These are phyloP conservation scores for Theonella swinhoei DNA, from an alignment of 37 sponge, comb jelly and placozoan species.

Conservation along the genomic window DNA sequence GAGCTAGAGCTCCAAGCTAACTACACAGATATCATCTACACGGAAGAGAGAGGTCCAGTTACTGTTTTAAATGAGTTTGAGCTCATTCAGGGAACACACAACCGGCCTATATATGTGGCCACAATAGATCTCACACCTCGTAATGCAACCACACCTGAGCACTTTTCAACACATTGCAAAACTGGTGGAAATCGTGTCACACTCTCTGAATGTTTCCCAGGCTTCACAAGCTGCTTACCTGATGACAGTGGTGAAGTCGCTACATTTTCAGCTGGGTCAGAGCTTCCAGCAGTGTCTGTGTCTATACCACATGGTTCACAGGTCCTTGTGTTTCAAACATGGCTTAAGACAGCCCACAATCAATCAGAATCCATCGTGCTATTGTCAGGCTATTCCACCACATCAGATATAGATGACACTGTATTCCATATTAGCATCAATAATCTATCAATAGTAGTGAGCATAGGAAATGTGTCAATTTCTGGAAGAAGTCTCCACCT, in stretches of 20 bases:
- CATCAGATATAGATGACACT: neutral
- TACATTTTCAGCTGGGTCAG: neutral
- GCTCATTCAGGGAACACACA: neutral
- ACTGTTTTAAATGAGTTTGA: conserved; percentile 17
- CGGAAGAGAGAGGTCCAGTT: conserved; percentile 39
- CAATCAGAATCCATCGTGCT: neutral
- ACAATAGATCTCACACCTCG: conserved; percentile 12
- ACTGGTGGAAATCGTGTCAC: conserved; percentile 7
- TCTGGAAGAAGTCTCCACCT: neutral
- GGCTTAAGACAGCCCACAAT: conserved; percentile 5
- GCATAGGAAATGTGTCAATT: neutral
- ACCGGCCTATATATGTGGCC: neutral
- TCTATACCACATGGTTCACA: neutral
- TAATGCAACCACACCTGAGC: neutral
- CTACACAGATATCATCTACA: conserved; percentile 12
- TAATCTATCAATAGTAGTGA: neutral
- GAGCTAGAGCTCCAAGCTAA: conserved; percentile 9
- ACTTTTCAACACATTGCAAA: conserved; percentile 1
- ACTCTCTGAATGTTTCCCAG: conserved; percentile 11
- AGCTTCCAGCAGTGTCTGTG: neutral
- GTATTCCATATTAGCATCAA: conserved; percentile 9
- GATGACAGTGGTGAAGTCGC: neutral
- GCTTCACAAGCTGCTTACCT: neutral
- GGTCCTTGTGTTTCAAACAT: conserved; percentile 16
- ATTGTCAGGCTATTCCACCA: conserved; percentile 4